Evolutionary conservation across 2,888 invertebrate species (phyloP), one percentile per base, ranked within the genome.

Genomic region (Eupithecia subumbrata): DNA sequence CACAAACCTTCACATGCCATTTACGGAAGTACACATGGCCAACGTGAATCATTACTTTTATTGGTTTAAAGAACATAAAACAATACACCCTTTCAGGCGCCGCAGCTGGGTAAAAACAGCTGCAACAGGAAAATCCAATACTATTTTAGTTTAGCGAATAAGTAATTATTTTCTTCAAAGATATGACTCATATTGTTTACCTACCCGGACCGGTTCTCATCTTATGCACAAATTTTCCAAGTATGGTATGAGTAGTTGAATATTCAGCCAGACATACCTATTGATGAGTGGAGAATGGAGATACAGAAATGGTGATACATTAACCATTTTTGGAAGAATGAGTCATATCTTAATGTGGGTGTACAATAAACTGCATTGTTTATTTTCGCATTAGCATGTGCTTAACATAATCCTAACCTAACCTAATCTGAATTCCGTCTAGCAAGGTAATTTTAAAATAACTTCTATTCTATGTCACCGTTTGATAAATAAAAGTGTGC

Each of bases 121-220:
- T 84, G 87, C 82, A 86, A 84, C 83, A 85, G 86, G 86, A 86
- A 87, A 87, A 85, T 84, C 82, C 80, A 80, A 76, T 83, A 81
- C 81, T 82, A 84, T 83, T 85, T 85, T 86, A 82, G 82, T 81
- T 78, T 81, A 78, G 83, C 82, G 82, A 83, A 83, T 83, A 83
- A 82, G 83, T 85, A 80, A 84, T 82, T 83, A 86, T 84, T 84
- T 78, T 80, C 81, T 84, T 84, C 86, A 82, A 81, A 83, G 82
- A 82, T 81, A 78, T 91, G 90, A 91, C 82, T 91, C 91, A 91
- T 84, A 83, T 85, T 87, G 87, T 89, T 88, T 88, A 86, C 85
- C 82, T 85, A 85, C 83, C 81, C 74, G 81, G 84, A 89, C 89
- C 86, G 87, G 89, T 91, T 91, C 88, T 86, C 80, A 85, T 84